Conservation (phyloP, 37 sponge, comb jelly and placozoan species). For the Spongilla lacustris region DNA sequence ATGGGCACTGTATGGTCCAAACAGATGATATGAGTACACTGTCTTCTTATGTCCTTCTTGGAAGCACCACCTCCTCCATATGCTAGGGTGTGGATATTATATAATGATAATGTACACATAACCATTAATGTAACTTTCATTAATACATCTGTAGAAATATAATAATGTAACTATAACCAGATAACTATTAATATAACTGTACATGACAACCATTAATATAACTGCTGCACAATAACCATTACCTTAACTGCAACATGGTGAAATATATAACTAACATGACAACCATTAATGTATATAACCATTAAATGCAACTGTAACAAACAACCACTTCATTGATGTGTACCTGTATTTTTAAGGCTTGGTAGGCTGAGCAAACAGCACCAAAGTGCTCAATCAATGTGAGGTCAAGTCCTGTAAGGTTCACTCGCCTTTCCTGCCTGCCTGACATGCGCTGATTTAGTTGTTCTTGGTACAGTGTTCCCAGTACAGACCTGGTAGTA, state of each 20-base stretch:
- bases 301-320: neutral
- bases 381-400: conserved; percentile 77
- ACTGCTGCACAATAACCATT: neutral
- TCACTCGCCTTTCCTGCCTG: conserved; percentile 65
- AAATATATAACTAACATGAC: too few relatives aligned
- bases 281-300: too few relatives aligned
- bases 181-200: too few relatives aligned
- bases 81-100: neutral
- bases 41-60: neutral
- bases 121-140: neutral
- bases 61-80: neutral
- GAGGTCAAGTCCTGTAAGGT: conserved; percentile 64
- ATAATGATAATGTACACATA: neutral
- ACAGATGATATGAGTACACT: too few relatives aligned
- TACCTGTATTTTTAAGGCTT: conserved; percentile 85
- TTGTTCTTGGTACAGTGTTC: conserved; percentile 47
- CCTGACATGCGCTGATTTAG: conserved; percentile 56
- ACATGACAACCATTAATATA: too few relatives aligned
- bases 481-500: conserved; percentile 41
- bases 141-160: too few relatives aligned
- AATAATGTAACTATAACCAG: too few relatives aligned
- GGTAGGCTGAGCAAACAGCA: conserved; percentile 83
- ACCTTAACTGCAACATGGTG: too few relatives aligned
- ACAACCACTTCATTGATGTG: neutral
- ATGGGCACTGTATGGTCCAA: too few relatives aligned